A percentile compares a stretch with the other conserved stretches of the same genome.
phyloP scores from a whole-genome alignment of 2,888 invertebrate species.

The Pachliopta kotzebuea region DNA sequence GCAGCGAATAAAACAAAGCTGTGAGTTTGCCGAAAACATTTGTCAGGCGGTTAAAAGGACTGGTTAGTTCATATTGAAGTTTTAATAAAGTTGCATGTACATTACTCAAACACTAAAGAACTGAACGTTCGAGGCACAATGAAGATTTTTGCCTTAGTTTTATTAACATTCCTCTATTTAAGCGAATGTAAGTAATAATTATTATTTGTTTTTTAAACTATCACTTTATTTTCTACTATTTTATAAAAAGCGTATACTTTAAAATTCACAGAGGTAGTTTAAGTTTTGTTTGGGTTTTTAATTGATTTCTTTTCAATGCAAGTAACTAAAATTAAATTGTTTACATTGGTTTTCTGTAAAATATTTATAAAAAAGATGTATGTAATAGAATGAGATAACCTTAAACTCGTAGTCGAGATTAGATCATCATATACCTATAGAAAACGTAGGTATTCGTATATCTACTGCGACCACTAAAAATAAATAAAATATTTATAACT shows the following conservation, averaged over 20 bases:
- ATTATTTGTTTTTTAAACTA: neutral
- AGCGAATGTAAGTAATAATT: constrained; percentile 60
- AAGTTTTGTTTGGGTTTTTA: neutral
- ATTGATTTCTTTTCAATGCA: neutral
- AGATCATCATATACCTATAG: no score
- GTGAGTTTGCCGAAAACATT: constrained; percentile 31
- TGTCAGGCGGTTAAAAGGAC: constrained; percentile 10
- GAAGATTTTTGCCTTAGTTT: constrained; percentile 52
- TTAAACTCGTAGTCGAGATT: neutral
- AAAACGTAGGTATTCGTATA: no score
- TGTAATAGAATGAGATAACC: neutral
- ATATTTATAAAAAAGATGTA: neutral
- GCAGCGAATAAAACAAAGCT: constrained; percentile 7
- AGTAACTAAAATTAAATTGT: neutral
- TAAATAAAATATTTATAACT: neutral
- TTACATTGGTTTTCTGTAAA: neutral
- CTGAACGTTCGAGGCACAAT: constrained; percentile 36
- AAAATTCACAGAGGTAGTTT: no score
- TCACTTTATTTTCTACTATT: no score
- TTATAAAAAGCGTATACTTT: no score
- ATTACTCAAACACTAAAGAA: neutral
- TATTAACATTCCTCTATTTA: constrained; percentile 55
- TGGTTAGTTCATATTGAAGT: constrained; percentile 25
- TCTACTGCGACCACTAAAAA: no score
- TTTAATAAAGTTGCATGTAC: constrained; percentile 4